Evolutionary conservation across 2,797 vertebrate species (phyloP).

Genomic region (Poecilia velifera): DNA sequence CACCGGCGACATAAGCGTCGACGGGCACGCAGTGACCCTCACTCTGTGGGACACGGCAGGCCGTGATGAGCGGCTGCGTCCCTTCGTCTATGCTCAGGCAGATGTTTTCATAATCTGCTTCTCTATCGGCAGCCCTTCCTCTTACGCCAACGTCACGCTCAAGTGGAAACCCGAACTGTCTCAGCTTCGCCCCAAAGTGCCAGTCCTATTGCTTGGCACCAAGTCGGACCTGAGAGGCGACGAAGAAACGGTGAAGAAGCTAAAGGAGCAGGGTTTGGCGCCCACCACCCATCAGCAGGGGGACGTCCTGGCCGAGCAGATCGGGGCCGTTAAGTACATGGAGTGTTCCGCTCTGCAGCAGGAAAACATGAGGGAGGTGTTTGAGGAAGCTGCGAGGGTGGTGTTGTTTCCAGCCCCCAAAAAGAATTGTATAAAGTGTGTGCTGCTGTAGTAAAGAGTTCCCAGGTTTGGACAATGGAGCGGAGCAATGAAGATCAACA

Average conservation of each 20-base stretch:
- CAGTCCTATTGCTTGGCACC: slow-evolving; percentile 91
- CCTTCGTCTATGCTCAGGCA: slow-evolving; percentile 91
- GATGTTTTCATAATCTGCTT: slow-evolving; percentile 97
- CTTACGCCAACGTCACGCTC: slow-evolving; percentile 91
- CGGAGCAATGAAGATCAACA: slow-evolving; percentile 59
- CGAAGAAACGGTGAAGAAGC: slow-evolving; percentile 89
- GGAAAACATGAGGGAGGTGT: slow-evolving; percentile 91
- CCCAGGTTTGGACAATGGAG: slow-evolving; percentile 64
- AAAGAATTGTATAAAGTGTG: slow-evolving; percentile 91
- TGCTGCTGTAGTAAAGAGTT: slow-evolving; percentile 85
- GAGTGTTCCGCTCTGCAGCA: slow-evolving; percentile 92
- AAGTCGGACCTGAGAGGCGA: slow-evolving; percentile 91
- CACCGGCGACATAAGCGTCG: slow-evolving; percentile 92
- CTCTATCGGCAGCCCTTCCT: slow-evolving; percentile 92
- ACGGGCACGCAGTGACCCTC: slow-evolving; percentile 90
- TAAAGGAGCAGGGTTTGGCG: slow-evolving; percentile 91
- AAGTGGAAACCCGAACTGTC: slow-evolving; percentile 96
- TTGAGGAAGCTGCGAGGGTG: slow-evolving; percentile 89
- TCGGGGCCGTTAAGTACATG: slow-evolving; percentile 93
- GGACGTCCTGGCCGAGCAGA: slow-evolving; percentile 89
- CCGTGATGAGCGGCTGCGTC: slow-evolving; percentile 91
- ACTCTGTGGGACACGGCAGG: slow-evolving; percentile 95
- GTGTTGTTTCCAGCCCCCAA: slow-evolving; percentile 90
- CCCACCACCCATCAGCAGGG: slow-evolving; percentile 93
- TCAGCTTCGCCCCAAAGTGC: slow-evolving; percentile 91